Conservation (phyloP, 2,797 vertebrate species). For the Neopelma chrysocephalum region DNA sequence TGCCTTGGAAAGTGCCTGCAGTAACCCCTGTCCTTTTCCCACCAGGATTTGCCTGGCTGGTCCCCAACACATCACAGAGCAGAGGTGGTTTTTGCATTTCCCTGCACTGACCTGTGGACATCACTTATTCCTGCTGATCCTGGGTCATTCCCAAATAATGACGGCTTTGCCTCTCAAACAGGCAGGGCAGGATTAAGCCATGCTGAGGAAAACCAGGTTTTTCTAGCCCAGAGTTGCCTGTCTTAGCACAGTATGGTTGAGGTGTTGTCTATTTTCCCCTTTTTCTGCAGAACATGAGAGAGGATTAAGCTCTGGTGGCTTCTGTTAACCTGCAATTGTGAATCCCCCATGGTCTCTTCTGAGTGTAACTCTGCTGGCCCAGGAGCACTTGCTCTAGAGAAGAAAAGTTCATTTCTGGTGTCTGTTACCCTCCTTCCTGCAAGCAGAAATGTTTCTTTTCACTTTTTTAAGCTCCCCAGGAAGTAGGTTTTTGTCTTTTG, state of each 20-base stretch:
- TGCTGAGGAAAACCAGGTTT: not conserved
- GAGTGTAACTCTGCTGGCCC: not conserved
- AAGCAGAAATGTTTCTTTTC: not conserved
- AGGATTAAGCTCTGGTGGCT: not conserved
- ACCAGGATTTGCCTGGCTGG: not conserved
- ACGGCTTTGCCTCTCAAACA: not conserved
- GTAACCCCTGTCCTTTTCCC: not conserved
- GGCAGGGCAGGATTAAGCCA: not conserved
- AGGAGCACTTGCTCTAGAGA: not conserved
- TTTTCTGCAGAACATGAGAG: not conserved
- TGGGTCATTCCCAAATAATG: not conserved
- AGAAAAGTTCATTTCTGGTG: not conserved
- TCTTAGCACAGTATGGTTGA: not conserved
- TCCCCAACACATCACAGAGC: accelerated
- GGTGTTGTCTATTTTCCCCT: not conserved
- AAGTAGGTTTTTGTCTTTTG: not conserved
- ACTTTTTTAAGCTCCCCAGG: not conserved
- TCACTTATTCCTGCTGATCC: not conserved
- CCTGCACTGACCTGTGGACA: not conserved
- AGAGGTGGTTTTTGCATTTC: not conserved
- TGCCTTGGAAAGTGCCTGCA: not conserved
- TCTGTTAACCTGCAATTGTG: not conserved
- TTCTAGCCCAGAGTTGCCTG: not conserved
- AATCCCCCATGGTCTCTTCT: not conserved
- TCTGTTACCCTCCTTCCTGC: not conserved